Evolutionary conservation across 1,140 invertebrate genomes (phyloP).

Genomic region (Goniozus legneri): DNA sequence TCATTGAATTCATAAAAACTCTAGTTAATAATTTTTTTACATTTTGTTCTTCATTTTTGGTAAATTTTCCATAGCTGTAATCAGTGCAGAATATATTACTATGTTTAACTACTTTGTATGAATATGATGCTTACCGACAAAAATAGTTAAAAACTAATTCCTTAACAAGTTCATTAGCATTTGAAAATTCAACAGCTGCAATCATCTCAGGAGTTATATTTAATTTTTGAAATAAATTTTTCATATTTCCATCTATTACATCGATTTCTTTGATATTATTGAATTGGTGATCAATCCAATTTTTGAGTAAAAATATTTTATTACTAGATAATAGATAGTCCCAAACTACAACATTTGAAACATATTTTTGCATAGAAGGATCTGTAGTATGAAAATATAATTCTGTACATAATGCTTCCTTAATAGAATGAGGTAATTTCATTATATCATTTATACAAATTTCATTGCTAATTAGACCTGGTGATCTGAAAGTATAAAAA

Average conservation of each 20-base stretch:
- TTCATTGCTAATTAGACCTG: conserved; percentile 25
- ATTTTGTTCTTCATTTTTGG: conserved; percentile 49
- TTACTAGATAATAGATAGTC: conserved; percentile 40
- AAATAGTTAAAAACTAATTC: conserved; percentile 52
- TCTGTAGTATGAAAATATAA: conserved; percentile 38
- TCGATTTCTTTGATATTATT: conserved; percentile 16
- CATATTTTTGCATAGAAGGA: conserved; percentile 21
- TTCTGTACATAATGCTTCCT: conserved; percentile 36
- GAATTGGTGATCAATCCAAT: conserved; percentile 38
- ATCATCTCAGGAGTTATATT: conserved; percentile 61
- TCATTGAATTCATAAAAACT: conserved; percentile 38
- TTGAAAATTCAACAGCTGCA: conserved; percentile 46
- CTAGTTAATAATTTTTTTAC: conserved; percentile 55
- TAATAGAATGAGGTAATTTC: conserved; percentile 29
- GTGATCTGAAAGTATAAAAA: not conserved
- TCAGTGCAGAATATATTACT: not conserved
- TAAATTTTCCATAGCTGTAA: conserved; percentile 39
- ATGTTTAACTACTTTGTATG: not conserved
- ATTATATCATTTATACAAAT: conserved; percentile 37
- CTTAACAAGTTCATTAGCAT: conserved; percentile 54
- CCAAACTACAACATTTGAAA: conserved; percentile 33
- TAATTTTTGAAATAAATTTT: conserved; percentile 54
- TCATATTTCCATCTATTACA: conserved; percentile 40
- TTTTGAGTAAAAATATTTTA: conserved; percentile 27
- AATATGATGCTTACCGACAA: conserved; percentile 24